A percentile compares a stretch with the other conserved stretches of the same genome.
Conservation (phyloP, 2,797 vertebrate genomes). For the Tamandua tetradactyla region DNA sequence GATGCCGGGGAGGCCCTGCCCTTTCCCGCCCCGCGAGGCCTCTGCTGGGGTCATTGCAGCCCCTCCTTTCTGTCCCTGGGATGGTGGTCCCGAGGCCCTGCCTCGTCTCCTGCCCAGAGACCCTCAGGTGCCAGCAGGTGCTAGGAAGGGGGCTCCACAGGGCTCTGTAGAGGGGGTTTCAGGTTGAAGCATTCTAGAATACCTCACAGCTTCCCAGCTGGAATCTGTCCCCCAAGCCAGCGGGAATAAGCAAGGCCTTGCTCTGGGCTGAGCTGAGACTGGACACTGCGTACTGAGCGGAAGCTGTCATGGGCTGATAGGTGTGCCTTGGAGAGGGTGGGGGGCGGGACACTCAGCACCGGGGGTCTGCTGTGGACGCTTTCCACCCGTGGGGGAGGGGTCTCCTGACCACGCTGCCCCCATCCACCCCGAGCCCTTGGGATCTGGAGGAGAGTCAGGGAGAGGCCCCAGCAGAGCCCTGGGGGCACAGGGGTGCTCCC, state of each 20-base stretch:
- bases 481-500: too few relatives aligned
- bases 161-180: neutral
- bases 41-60: neutral
- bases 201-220: neutral
- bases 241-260: neutral
- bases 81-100: neutral
- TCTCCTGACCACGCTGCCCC: neutral
- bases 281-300: neutral
- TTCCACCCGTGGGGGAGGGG: neutral
- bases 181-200: neutral
- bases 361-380: neutral
- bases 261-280: neutral
- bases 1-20: neutral
- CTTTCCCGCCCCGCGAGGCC: neutral
- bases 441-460: rapidly evolving
- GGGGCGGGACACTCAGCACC: rapidly evolving
- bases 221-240: neutral
- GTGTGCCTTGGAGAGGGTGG: neutral
- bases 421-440: neutral
- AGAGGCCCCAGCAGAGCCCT: neutral
- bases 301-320: neutral
- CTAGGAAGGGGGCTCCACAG: neutral
- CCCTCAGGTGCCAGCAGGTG: neutral
- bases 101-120: neutral
- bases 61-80: neutral